Base-by-base conservation (phyloP, 37 sponge, comb jelly and placozoan genomes). In the Trichoplax adhaerens region DNA sequence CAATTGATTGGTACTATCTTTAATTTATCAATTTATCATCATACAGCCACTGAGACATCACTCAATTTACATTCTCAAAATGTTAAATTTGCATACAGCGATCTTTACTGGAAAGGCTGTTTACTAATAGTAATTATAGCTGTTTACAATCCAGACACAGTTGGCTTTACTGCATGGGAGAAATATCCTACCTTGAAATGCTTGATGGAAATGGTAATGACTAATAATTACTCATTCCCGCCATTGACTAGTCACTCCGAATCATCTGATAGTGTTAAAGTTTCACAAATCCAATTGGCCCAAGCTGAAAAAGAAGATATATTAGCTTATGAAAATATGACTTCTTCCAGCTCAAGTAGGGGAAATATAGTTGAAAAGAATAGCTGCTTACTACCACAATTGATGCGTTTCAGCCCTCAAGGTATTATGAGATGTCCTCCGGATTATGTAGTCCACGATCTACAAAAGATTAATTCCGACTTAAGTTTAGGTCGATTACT, bases 131-230 rank as follows among this genome's bases (percentile, higher is more conserved):
- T 91, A 55, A 85, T 90, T 1, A 81, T 95, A 48, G 73, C 96
- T 46, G 82, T 88, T 12, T 95, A 81, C 82, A 90, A 84, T 71
- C 88, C 91, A 56, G 83, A 70, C 62, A 85, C 91, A 5, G 81
- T 91, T 52, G 93, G 86, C 3, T 74, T 76, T 50, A 63, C 78
- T 4, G 83, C 83, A 2, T 95, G 96, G 96, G 66, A 68, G 12
- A 81, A 85, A 63, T 87, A 95, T 72, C 91, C 96, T 10, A 83
- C 82, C 6, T 75, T 95, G 53, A 52, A 83, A 6, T 81, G 86
- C 0, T 74, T 95, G 78, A 95, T 95, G 96, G 92, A 90, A 69
- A 95, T 95, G 96, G 91, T 95, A 2, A 95, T 87, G 78, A 95
- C 96, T 67, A 84, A 76, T 68, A 87, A 49, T 62, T 91, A 91